Evolutionary conservation across 2,113 vertebrate genomes (phyloP).

Genomic region (Lutjanus erythropterus): DNA sequence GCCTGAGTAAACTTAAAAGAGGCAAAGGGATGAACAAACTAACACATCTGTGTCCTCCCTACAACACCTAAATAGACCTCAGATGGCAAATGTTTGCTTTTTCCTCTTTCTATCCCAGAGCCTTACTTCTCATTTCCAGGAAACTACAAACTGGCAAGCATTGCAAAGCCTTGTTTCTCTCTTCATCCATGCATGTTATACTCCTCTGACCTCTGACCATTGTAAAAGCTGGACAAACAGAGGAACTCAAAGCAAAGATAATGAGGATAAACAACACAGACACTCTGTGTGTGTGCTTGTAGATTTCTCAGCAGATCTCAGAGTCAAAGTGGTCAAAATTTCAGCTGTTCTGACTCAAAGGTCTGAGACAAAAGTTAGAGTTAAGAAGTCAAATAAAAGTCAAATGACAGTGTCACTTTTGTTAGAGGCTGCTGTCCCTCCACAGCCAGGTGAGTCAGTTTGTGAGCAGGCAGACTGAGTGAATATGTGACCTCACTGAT

Average conservation of each 20-base stretch:
- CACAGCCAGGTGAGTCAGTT: neutral
- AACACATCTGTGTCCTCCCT: neutral
- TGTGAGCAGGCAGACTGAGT: neutral
- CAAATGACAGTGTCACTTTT: too few relatives aligned
- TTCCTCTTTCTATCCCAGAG: neutral
- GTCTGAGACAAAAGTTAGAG: neutral
- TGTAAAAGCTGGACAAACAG: conserved; percentile 73
- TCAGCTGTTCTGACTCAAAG: neutral
- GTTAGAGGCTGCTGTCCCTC: neutral
- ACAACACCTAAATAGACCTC: conserved; percentile 14
- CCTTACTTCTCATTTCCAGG: neutral
- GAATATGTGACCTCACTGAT: conserved; percentile 37
- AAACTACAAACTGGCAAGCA: neutral
- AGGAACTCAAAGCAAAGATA: conserved; percentile 50
- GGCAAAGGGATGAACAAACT: neutral
- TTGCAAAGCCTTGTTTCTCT: conserved; percentile 5
- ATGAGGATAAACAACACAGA: conserved; percentile 47
- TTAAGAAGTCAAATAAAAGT: neutral
- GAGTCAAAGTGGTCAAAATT: neutral
- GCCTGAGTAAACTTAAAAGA: neutral
- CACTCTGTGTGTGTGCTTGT: conserved; percentile 4
- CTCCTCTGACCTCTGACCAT: conserved; percentile 44
- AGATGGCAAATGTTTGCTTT: conserved; percentile 42
- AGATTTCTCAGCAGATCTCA: neutral
- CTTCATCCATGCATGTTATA: conserved; percentile 26